Conservation (phyloP, 2,888 invertebrate species). For the Horisme vitalbata region DNA sequence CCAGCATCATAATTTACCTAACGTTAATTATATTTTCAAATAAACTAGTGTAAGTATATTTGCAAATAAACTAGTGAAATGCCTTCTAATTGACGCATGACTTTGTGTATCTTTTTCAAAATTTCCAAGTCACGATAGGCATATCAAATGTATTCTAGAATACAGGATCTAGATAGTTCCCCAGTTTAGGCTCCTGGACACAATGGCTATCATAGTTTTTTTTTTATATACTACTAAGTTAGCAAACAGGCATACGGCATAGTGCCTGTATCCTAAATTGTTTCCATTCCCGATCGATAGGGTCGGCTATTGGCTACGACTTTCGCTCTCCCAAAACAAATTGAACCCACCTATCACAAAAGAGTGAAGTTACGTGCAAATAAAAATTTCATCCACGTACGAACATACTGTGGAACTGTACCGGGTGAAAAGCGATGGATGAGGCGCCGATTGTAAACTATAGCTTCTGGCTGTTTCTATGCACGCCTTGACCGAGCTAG, state of each 20-base stretch:
- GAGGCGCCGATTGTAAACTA: slow-evolving; percentile 26
- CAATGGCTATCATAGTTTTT: too few species aligned
- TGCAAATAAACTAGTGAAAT: too few species aligned
- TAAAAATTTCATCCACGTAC: slow-evolving; percentile 34
- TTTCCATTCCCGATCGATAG: slow-evolving; percentile 1
- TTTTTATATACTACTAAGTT: too few species aligned
- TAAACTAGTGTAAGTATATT: too few species aligned
- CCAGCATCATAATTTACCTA: too few species aligned
- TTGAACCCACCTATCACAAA: slow-evolving; percentile 27
- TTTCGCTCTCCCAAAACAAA: slow-evolving; percentile 22
- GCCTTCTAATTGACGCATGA: too few species aligned
- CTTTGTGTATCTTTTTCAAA: too few species aligned
- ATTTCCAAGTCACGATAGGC: too few species aligned
- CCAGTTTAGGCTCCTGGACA: too few species aligned
- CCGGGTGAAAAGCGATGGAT: slow-evolving; percentile 30
- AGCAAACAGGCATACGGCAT: neutral
- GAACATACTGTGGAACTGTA: slow-evolving; percentile 25
- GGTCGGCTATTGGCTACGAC: slow-evolving; percentile 12
- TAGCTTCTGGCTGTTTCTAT: neutral
- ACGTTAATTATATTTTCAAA: too few species aligned
- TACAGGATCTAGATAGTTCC: too few species aligned
- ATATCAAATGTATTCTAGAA: too few species aligned
- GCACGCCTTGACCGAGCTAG: slow-evolving; percentile 1
- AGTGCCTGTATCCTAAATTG: slow-evolving; percentile 5
- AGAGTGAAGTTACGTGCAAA: slow-evolving; percentile 20